Evolutionary conservation across 2,797 vertebrate genomes (phyloP), one percentile per base, ranked within the genome.

Genomic region (Triplophysa yarkandensis): DNA sequence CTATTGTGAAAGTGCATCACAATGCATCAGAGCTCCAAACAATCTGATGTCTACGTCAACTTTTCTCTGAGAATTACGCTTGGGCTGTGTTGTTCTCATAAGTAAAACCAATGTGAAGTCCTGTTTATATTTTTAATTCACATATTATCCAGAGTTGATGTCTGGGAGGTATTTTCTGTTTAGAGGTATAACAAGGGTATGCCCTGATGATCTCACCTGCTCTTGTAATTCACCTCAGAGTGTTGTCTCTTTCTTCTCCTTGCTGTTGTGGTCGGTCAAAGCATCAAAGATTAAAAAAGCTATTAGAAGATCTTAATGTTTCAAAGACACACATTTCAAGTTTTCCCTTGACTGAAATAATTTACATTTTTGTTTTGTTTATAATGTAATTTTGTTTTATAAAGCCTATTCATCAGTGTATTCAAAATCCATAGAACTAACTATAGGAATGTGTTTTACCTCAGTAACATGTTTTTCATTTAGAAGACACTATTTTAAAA

Each of bases 211-310:
- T 57, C 36, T 43, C 25, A 5, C 10, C 50, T 14, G 4, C 10
- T 41, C 32, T 7, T 54, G 17, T 69, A 43, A 30, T 58, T 44
- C 36, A 21, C 25, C 4, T 4, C 5, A 39, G 13, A 58, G 39
- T 13, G 8, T 4, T 69, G 52, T 30, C 36, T 69, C 21, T 30
- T 30, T 30, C 25, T n/a, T 43, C 17, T 58, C 11, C 23, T 36
- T 60, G 54, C n/a, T 70, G 27, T 60, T 41, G 13, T 13, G 25
- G 36, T 70, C 58, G 27, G 43, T 70, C 27, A 69, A 27, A 17
- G 52, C 10, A 52, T 34, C 6, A 36, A 43, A 16, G 9, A 41
- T 68, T 17, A 23, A 68, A n/a, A 0, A 57, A 43, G 52, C 27
- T 1, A n/a, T 68, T 4, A 13, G 16, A 19, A 14, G 9, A 39